phyloP scores from a whole-genome alignment of 2,113 vertebrate genomes.

The Caracal caracal region DNA sequence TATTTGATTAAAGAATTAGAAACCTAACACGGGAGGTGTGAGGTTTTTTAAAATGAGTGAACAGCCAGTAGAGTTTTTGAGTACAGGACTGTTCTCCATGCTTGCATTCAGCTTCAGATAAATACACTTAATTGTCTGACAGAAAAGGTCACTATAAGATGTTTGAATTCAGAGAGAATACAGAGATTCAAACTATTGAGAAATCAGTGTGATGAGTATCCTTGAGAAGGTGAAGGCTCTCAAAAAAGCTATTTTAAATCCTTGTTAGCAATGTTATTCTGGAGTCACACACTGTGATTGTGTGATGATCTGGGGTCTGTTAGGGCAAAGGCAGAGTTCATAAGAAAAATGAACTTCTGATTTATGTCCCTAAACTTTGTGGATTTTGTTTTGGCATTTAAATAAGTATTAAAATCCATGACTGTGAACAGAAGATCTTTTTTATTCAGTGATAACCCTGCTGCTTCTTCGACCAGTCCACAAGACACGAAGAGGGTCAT shows the following conservation, averaged over 20 bases:
- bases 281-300: conserved; percentile 23
- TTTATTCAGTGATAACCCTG: background rate
- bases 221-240: conserved; percentile 64
- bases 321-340: conserved; percentile 26
- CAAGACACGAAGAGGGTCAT: background rate
- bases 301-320: background rate
- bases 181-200: conserved; percentile 52
- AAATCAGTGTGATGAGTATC: conserved; percentile 37
- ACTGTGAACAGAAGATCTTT: background rate
- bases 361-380: background rate
- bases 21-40: background rate
- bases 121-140: conserved; percentile 76
- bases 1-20: conserved; percentile 29
- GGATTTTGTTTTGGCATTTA: background rate
- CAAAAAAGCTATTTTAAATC: conserved; percentile 67
- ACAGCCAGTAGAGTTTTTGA: background rate
- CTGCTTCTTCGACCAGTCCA: background rate
- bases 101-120: conserved; percentile 67
- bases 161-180: conserved; percentile 46
- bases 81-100: background rate
- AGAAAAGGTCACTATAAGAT: conserved; percentile 64
- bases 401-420: background rate
- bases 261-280: background rate
- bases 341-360: conserved; percentile 14
- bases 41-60: background rate